Percentiles rank a stretch among this genome's conserved stretches.
Conservation (phyloP, 2,797 vertebrate species). For the Acipenser ruthenus region DNA sequence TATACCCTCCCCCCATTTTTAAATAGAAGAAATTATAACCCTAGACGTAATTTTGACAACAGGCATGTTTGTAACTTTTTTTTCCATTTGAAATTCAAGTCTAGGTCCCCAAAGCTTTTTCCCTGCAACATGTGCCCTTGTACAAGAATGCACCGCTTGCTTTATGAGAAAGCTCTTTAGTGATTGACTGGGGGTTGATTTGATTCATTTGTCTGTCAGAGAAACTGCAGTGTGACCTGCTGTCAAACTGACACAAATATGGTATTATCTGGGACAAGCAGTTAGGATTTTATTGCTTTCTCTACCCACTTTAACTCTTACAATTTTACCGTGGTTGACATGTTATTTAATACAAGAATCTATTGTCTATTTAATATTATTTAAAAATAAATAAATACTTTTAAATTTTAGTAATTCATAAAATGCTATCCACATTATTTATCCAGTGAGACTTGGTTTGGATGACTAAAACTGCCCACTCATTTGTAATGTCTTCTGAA, state of each 20-base stretch:
- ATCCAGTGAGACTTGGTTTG: no score
- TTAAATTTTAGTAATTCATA: no score
- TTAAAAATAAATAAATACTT: no score
- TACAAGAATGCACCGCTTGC: neutral
- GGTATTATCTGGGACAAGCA: neutral
- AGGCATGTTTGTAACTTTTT: neutral
- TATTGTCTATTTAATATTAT: no score
- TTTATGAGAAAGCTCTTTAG: neutral
- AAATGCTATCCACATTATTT: no score
- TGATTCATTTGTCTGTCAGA: constrained; percentile 2
- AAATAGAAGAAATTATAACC: neutral
- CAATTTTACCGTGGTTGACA: neutral
- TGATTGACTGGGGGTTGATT: constrained; percentile 1
- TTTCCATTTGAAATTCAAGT: neutral
- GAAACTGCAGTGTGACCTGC: neutral
- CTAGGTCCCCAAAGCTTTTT: neutral
- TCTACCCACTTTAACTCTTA: neutral
- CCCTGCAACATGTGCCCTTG: neutral
- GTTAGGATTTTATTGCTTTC: neutral
- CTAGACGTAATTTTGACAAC: neutral
- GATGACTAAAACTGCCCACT: no score
- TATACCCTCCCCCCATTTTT: no score
- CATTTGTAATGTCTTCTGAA: no score
- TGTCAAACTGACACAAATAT: neutral
- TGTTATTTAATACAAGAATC: no score